A percentile compares a stretch with the other conserved stretches of the same genome.
These are phyloP conservation scores for Macaria notata DNA, from an alignment of 2,888 invertebrate genomes.

Conservation along the genomic window DNA sequence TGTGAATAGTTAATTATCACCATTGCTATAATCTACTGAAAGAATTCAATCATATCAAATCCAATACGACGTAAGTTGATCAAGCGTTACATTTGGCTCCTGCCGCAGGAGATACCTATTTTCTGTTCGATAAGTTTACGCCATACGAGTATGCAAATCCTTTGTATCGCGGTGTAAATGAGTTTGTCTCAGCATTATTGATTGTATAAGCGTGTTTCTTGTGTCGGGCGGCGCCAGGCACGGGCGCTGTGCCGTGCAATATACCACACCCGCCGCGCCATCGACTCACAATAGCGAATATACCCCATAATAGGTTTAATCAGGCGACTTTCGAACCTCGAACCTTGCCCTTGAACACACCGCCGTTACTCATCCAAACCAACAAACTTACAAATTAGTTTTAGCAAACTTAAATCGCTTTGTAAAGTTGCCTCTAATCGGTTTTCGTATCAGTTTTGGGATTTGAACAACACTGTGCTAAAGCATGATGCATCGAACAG, in stretches of 20 bases:
- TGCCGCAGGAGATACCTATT: no score
- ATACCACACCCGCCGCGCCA: constrained; percentile 67
- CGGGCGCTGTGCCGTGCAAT: constrained; percentile 60
- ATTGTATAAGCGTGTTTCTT: constrained; percentile 70
- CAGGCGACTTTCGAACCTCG: constrained; percentile 62
- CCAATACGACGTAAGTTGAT: no score
- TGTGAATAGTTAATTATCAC: no score
- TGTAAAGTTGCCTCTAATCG: constrained; percentile 9
- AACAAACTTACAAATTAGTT: constrained; percentile 40
- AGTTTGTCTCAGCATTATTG: constrained; percentile 63
- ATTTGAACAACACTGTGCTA: neutral
- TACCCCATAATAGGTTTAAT: constrained; percentile 72
- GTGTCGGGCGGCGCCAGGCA: constrained; percentile 61
- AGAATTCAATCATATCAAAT: no score
- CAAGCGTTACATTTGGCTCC: no score
- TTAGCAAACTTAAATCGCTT: constrained; percentile 30
- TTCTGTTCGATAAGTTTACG: neutral
- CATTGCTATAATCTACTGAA: no score
- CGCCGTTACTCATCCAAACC: constrained; percentile 41
- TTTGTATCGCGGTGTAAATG: constrained; percentile 40
- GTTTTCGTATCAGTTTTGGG: neutral
- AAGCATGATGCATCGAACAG: neutral
- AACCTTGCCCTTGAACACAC: constrained; percentile 68
- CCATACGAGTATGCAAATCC: neutral
- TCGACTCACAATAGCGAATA: constrained; percentile 66